These are phyloP conservation scores for Catocala sponsa DNA, from an alignment of 2,888 invertebrate genomes.

Conservation along the genomic window DNA sequence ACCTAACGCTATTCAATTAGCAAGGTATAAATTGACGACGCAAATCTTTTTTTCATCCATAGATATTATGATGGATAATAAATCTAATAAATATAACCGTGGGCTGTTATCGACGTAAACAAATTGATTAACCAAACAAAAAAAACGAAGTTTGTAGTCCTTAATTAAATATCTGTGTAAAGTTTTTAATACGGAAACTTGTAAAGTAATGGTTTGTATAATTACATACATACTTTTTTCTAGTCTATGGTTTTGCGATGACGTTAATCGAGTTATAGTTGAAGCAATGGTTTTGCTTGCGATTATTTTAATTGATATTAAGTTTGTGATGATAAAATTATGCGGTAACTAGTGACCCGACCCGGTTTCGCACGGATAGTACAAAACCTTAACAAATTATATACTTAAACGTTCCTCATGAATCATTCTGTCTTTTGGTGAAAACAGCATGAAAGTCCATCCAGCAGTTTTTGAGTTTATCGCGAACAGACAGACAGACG, in stretches of 20 bases:
- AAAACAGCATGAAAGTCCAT: no score
- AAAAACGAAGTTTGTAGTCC: neutral
- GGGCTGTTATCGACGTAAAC: slow-evolving; percentile 13
- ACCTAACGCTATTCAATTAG: no score
- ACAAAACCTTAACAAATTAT: no score
- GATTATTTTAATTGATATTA: no score
- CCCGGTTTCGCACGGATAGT: no score
- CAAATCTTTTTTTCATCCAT: neutral
- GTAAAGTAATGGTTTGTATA: neutral
- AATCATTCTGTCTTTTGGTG: no score
- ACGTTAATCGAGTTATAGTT: neutral
- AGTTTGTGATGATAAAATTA: no score
- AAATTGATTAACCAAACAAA: slow-evolving; percentile 12
- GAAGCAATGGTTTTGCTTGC: neutral
- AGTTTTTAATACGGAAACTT: slow-evolving; percentile 18
- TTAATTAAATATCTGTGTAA: slow-evolving; percentile 4
- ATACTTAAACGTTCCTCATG: no score
- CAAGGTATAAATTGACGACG: no score
- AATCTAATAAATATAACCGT: neutral
- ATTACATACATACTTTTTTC: neutral
- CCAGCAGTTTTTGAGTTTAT: no score
- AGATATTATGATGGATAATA: slow-evolving; percentile 1
- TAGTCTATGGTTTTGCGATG: neutral
- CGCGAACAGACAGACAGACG: no score
- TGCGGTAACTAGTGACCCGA: no score